Base-by-base conservation (phyloP, 2,888 invertebrate genomes). In the Baccha elongata region DNA sequence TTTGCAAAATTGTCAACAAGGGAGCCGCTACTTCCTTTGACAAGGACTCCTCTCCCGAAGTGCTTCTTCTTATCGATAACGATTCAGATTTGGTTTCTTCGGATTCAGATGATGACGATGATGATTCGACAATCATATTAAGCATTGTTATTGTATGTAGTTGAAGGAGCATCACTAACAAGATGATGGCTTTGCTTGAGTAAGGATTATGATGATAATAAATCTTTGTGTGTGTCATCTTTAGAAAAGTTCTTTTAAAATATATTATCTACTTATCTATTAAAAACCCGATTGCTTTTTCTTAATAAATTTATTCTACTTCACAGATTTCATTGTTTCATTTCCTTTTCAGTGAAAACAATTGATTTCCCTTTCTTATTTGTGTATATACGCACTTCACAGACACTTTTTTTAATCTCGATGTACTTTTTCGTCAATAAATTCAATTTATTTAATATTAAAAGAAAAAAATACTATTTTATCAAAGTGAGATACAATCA, bases 401-500 rank as follows among this genome's bases (percentile, higher is more conserved):
- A 58, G 40, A n/a, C 29, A 44, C 42, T 44, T 42, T 19, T 60
- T 29, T 13, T n/a, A n/a, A n/a, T n/a, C n/a, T n/a, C n/a, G n/a
- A n/a, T n/a, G n/a, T n/a, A 13, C 13, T 40, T 40, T 13, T 37
- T 40, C 13, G 10, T 35, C 1, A 35, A 35, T 7, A 35, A 8
- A 13, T 32, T 7, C 8, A 8, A 8, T 32, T 32, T 32, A 3
- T 32, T 32, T 32, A 7, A 8, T 5, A 32, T 32, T 32, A 32
- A 32, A 32, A 8, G 8, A 32, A 32, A 32, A n/a, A 40, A 58
- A 17, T 60, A 60, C 42, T 60, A 60, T 76, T 81, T 76, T 76
- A 71, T 60, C 76, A 76, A 76, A 29, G 48, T 67, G 81, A 81
- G 76, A 62, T 48, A 76, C 76, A 76, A 76, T 72, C 71, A 52